Evolutionary conservation across 92 coral and sea anemone genomes (phyloP), one percentile per base, ranked within the genome.

Genomic region (Umimayanthus kanabou): DNA sequence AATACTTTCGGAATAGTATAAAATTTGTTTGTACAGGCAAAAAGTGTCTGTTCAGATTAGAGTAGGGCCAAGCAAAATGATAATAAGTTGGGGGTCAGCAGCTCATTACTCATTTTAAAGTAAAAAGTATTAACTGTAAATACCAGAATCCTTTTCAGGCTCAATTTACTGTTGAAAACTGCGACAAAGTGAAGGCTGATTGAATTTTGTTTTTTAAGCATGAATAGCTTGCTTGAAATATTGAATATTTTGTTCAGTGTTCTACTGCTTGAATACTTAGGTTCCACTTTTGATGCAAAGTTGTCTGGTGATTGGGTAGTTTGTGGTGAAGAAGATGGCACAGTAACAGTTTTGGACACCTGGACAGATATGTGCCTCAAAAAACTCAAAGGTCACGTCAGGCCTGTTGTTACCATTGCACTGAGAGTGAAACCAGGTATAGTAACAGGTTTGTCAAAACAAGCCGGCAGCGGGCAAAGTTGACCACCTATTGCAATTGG

Each of bases 331-430:
- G 92, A 85, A 18, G 95, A 96, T 79, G 85, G 92, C 6, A 89
- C 87, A 30, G 89, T 96, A 39, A 90, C 93, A 61, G 76, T 95
- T 72, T 95, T 98, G 96, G 99, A 96, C 70, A 87, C 94, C 61
- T 90, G 96, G 95, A 95, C 98, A 39, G 89, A 90, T 37, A 67
- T 76, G 26, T 93, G 97, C 30, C 40, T 96, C 9, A 71, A 78
- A 76, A 85, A 85, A 26, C 80, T 95, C 6, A 9, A 20, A 86
- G 99, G 91, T 4, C 99, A 96, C 79, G 49, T 18, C 37, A 84
- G 83, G 18, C 89, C 92, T 18, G 94, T 96, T 77, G 10, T 76
- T 53, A 89, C 97, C 43, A 88, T 96, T 84, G 95, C 96, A 22
- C 47, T 96, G 83, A 87, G 95, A 43, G 82, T 85, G 61, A 88